Evolutionary conservation across 1,140 invertebrate genomes (phyloP).

Genomic region (Atopsyche davidsoni): DNA sequence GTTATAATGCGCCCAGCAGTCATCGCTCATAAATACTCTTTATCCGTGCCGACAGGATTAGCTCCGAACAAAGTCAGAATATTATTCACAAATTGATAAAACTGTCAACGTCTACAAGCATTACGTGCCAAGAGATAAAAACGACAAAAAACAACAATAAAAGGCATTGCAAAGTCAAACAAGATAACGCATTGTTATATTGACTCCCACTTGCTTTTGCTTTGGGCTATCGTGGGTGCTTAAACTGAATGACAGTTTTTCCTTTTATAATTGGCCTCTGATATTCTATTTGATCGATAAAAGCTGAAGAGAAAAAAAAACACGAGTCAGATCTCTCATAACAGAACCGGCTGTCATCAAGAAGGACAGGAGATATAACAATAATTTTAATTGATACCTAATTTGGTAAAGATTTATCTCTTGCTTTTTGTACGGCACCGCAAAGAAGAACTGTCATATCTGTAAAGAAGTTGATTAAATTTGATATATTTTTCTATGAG

Average conservation of each 20-base stretch:
- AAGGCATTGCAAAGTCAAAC: neutral
- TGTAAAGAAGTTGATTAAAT: too few species aligned
- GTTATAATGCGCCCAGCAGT: neutral
- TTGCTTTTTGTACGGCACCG: constrained; percentile 13
- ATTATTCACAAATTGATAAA: constrained; percentile 16
- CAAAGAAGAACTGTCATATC: too few species aligned
- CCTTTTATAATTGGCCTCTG: constrained; percentile 26
- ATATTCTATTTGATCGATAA: constrained; percentile 4
- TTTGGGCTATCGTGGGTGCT: constrained; percentile 11
- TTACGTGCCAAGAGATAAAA: neutral
- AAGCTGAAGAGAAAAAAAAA: constrained; percentile 2
- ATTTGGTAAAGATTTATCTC: constrained; percentile 18
- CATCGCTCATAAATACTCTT: neutral
- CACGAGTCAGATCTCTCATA: neutral
- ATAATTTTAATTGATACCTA: constrained; percentile 29
- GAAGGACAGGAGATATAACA: constrained; percentile 2
- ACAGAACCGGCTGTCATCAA: constrained; percentile 14
- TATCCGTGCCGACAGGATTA: neutral
- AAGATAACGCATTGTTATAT: constrained; percentile 1
- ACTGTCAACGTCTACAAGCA: constrained; percentile 5
- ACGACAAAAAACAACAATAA: neutral
- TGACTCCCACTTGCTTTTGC: constrained; percentile 4
- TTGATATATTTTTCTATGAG: too few species aligned
- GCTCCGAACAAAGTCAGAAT: neutral
- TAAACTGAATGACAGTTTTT: constrained; percentile 27